Evolutionary conservation across 2,888 invertebrate species (phyloP), one percentile per base, ranked within the genome.

Genomic region (Spilarctia lutea): DNA sequence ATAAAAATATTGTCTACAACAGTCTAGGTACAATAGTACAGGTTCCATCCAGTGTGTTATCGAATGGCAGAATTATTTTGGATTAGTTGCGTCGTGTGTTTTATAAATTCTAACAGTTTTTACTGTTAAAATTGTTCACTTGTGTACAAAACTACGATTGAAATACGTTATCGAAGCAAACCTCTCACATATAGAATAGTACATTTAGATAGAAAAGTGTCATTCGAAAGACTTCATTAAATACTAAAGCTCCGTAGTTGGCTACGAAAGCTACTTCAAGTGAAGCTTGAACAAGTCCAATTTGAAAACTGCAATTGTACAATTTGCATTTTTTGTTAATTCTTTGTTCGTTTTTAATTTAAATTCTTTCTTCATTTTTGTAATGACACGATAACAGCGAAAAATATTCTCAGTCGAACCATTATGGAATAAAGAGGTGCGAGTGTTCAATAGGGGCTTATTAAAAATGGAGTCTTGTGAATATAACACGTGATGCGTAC

Each of bases 401-500:
- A 27, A 68, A 74, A 75, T 81, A 75, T 75, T 73, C 65, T 77
- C 60, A 48, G 69, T 70, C 35, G 13, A 52, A 70, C 69, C 76
- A 79, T 80, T 78, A 83, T 30, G 42, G 35, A 18, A 71, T 65
- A 73, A 72, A 73, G 74, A 83, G 77, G 80, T 76, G 82, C 76
- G 72, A 77, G 65, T 67, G 73, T 76, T 77, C 76, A 73, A 78
- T 79, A 75, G 67, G 68, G 27, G 72, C 72, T 78, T 81, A 81
- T 82, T 83, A 78, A 85, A 85, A 77, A 80, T 79, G 74, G 83
- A 78, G 68, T 70, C 74, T 75, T 76, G 72, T 77, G 73, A 80
- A 79, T 77, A 76, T 77, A 81, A 80, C 77, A 82, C 80, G 80
- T 81, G 78, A 75, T 68, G n/a, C 52, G 66, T 24, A 68, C 69